Base-by-base conservation (phyloP, 2,797 vertebrate species). In the Chiroxiphia lanceolata region DNA sequence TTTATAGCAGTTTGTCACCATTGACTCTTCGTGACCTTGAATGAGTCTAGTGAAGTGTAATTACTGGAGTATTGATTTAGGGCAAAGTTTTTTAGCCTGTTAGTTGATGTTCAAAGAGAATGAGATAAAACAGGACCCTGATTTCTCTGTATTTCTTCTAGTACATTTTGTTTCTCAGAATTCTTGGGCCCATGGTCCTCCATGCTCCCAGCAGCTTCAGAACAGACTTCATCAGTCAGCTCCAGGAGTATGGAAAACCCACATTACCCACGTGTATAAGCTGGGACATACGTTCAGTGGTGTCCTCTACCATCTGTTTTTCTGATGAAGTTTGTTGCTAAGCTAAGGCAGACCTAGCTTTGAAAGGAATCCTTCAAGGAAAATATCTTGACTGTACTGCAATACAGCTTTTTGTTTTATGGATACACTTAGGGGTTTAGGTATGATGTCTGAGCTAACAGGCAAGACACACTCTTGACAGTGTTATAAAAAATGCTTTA, bases 231-330 rank as follows among this genome's bases (percentile, higher is more conserved):
- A 8, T 67, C 75, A 54, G 47, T 67, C 71, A 83, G 20, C 11
- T 33, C 33, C 1, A 1, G 31, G n/a, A 26, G 0, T 7, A 7
- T 18, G 54, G 33, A 77, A 87, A 77, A 70, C 36, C 59, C 48
- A 18, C 2, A 0, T 2, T n/a, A n/a, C n/a, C n/a, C n/a, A n/a
- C n/a, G 1, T 61, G 20, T n/a, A 17, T 33, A 47, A 53, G 10
- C 38, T 44, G 53, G 36, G 68, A 18, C 1, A 2, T 48, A 6
- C 1, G 0, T 78, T 53, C 36, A 69, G 36, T 27, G 40, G 13
- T 68, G 50, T 57, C 75, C 45, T 57, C 44, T 72, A 10, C 20
- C 40, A 71, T 20, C 7, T 68, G 83, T 22, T 48, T 87, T 77
- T 82, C 74, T 50, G 48, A 17, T 54, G 26, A 61, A 84, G 70